A percentile compares a stretch with the other conserved stretches of the same genome.
phyloP scores from a whole-genome alignment of 2,113 vertebrate genomes.

The Larimichthys polyactis region DNA sequence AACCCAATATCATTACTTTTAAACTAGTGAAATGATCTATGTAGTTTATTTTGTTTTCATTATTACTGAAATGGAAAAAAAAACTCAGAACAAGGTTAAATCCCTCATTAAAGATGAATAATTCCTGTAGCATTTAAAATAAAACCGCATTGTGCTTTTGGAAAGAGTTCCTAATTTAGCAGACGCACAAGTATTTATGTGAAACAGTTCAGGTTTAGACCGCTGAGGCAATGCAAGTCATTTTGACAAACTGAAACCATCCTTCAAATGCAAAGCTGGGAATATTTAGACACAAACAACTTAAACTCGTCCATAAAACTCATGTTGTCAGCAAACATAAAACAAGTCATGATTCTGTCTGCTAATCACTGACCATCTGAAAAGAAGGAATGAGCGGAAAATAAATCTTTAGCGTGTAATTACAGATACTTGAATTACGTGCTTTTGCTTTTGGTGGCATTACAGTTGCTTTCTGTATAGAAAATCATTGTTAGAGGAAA shows the following conservation, averaged over 20 bases:
- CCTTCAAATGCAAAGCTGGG: slow-evolving; percentile 18
- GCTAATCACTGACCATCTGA: slow-evolving; percentile 42
- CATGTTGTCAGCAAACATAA: slow-evolving; percentile 33
- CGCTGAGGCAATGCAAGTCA: slow-evolving; percentile 1
- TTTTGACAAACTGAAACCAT: background rate
- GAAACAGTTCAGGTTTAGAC: slow-evolving; percentile 22
- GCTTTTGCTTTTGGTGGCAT: slow-evolving; percentile 41
- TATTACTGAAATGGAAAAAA: slow-evolving; percentile 10
- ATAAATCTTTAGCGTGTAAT: slow-evolving; percentile 61
- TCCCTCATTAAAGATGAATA: slow-evolving; percentile 19
- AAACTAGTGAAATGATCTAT: background rate
- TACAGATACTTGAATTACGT: slow-evolving; percentile 67
- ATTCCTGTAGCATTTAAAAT: slow-evolving; percentile 22
- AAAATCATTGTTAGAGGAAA: slow-evolving; percentile 70
- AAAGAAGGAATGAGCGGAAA: slow-evolving; percentile 33
- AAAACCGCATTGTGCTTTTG: slow-evolving; percentile 2
- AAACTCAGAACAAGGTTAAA: slow-evolving; percentile 23
- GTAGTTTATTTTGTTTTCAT: slow-evolving; percentile 22
- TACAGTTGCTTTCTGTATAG: slow-evolving; percentile 53
- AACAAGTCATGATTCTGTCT: background rate
- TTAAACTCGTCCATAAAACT: slow-evolving; percentile 31
- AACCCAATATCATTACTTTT: background rate
- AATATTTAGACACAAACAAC: slow-evolving; percentile 39
- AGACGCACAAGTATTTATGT: background rate
- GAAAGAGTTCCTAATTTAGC: slow-evolving; percentile 22